These are phyloP conservation scores for Gopherus evgoodei DNA, from an alignment of 2,113 vertebrate genomes.

Conservation along the genomic window DNA sequence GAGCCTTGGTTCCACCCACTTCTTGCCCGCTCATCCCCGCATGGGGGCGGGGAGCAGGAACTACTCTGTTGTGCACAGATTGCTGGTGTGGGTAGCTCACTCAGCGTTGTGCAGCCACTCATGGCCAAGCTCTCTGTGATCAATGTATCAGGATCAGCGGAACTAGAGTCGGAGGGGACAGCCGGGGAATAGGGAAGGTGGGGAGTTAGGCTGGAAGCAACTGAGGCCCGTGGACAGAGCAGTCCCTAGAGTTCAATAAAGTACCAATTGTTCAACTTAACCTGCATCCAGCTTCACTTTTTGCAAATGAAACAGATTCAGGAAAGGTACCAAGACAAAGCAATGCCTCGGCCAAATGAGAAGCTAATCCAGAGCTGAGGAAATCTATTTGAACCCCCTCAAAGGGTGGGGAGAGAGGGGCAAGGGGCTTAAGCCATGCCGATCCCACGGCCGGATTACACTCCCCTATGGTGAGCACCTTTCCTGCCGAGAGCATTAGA, in stretches of 20 bases:
- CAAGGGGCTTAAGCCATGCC: not conserved
- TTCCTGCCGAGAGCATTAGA: not conserved
- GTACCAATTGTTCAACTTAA: not conserved
- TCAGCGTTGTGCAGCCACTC: not conserved
- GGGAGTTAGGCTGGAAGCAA: not conserved
- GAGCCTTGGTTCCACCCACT: not conserved
- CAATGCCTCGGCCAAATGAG: not conserved
- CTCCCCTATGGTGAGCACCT: not conserved
- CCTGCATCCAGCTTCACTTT: not conserved
- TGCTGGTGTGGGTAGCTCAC: not conserved
- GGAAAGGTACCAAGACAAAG: not conserved
- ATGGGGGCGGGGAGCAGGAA: not conserved
- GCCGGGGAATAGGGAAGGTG: not conserved
- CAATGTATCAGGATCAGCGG: not conserved
- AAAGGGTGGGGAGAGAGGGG: not conserved
- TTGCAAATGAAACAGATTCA: not conserved
- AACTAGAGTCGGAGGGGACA: not conserved
- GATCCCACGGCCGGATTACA: not conserved
- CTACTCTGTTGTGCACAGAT: not conserved
- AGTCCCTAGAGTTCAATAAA: not conserved
- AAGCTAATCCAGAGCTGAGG: not conserved
- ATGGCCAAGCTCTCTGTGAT: not conserved
- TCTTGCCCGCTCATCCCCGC: not conserved
- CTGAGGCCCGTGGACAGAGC: not conserved
- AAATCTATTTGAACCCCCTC: not conserved